A percentile compares a stretch with the other conserved stretches of the same genome.
Conservation (phyloP, 2,888 invertebrate genomes). For the Coelogynopora nodosa region DNA sequence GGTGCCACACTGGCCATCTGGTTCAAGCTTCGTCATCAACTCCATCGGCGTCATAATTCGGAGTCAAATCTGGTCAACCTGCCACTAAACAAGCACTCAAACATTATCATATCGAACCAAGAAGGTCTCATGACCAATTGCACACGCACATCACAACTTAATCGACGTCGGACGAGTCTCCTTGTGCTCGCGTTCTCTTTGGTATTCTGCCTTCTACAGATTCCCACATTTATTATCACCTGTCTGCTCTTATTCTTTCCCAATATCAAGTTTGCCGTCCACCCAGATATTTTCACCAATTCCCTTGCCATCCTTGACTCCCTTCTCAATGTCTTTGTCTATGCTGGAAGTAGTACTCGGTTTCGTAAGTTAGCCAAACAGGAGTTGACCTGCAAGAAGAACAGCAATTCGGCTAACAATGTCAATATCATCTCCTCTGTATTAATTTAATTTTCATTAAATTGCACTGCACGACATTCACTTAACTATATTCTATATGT, state of each 20-base stretch:
- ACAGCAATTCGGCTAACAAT: too few relatives aligned
- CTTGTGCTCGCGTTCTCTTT: conserved; percentile 22
- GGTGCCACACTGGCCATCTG: background rate
- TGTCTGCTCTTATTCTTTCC: background rate
- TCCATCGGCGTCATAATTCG: background rate
- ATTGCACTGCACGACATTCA: too few relatives aligned
- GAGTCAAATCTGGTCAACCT: conserved; percentile 1
- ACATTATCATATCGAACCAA: too few relatives aligned
- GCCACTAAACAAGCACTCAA: background rate
- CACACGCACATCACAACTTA: background rate
- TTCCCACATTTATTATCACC: conserved; percentile 31
- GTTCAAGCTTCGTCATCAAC: background rate
- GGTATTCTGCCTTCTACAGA: conserved; percentile 29
- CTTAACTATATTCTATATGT: too few relatives aligned
- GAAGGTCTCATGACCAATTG: too few relatives aligned
- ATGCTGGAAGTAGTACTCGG: conserved; percentile 22
- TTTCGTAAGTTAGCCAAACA: conserved; percentile 2
- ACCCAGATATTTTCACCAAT: conserved; percentile 31
- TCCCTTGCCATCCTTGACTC: background rate
- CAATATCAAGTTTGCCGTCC: background rate
- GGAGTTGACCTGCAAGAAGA: too few relatives aligned
- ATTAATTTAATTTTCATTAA: too few relatives aligned
- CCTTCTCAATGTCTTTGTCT: conserved; percentile 33
- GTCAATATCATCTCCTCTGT: too few relatives aligned
- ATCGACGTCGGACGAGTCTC: background rate